phyloP scores from a whole-genome alignment of 2,797 vertebrate genomes.

The Lagorchestes hirsutus region DNA sequence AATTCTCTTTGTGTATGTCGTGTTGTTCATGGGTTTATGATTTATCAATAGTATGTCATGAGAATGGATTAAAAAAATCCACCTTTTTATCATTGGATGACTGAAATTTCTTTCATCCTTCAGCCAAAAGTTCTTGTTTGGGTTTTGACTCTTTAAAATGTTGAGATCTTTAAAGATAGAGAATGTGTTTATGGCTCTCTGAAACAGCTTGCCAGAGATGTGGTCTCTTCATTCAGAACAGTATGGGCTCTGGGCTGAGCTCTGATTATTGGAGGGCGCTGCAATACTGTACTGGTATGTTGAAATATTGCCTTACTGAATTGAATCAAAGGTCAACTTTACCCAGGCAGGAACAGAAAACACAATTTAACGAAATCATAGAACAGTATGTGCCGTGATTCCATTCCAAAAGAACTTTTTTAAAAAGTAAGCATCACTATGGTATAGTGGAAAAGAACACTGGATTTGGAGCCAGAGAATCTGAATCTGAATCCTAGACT shows the following conservation, averaged over 20 bases:
- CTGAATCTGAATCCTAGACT: background rate
- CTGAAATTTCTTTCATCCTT: background rate
- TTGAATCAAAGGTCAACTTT: constrained; percentile 72
- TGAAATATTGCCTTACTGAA: constrained; percentile 69
- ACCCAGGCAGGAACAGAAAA: constrained; percentile 52
- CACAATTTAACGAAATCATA: background rate
- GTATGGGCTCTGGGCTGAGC: constrained; percentile 37
- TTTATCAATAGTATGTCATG: constrained; percentile 1
- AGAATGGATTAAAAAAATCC: constrained; percentile 53
- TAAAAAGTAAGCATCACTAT: constrained; percentile 37
- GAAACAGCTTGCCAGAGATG: constrained; percentile 17
- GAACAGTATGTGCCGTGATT: constrained; percentile 29
- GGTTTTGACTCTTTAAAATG: constrained; percentile 35
- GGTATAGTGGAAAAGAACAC: background rate
- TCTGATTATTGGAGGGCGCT: constrained; percentile 14
- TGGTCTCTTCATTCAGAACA: constrained; percentile 46
- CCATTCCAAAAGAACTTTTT: constrained; percentile 1
- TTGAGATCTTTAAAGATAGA: constrained; percentile 38
- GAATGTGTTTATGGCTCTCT: constrained; percentile 43
- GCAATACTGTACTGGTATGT: constrained; percentile 47
- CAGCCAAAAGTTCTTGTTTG: constrained; percentile 66
- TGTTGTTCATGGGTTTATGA: constrained; percentile 45
- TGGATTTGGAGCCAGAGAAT: background rate
- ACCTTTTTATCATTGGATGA: constrained; percentile 47
- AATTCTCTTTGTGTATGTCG: background rate